Percentiles rank a stretch among this genome's conserved stretches.
These are phyloP conservation scores for Coryphaenoides rupestris DNA, from an alignment of 2,113 vertebrate species.

Conservation along the genomic window DNA sequence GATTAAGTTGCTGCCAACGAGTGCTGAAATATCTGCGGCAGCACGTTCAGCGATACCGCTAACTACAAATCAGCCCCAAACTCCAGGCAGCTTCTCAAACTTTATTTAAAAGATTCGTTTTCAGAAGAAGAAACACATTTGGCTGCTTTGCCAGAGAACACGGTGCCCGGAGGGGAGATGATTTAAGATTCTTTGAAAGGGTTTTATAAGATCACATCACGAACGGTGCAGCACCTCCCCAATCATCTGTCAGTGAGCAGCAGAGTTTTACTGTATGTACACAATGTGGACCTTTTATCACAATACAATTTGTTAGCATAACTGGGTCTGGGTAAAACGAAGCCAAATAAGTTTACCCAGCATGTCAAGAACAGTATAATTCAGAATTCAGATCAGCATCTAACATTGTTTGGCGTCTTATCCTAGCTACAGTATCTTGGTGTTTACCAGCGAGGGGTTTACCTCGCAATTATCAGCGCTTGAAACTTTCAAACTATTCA, in stretches of 20 bases:
- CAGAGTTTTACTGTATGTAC: neutral
- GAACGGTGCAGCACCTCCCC: neutral
- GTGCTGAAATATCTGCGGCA: slow-evolving; percentile 39
- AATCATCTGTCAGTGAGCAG: slow-evolving; percentile 19
- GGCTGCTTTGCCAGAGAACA: slow-evolving; percentile 32
- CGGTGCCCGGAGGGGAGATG: slow-evolving; percentile 22
- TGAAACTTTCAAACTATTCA: no score
- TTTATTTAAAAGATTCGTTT: slow-evolving; percentile 47
- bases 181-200: slow-evolving; percentile 41
- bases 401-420: no score
- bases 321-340: neutral
- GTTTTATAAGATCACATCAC: slow-evolving; percentile 41
- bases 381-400: no score
- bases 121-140: slow-evolving; percentile 48
- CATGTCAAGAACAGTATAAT: neutral
- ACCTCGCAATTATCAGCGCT: no score
- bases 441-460: no score
- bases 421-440: no score
- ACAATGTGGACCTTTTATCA: neutral
- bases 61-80: slow-evolving; percentile 49
- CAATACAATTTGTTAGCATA: neutral
- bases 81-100: slow-evolving; percentile 38
- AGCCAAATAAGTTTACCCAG: neutral
- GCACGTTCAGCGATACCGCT: slow-evolving; percentile 23
- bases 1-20: slow-evolving; percentile 45